phyloP scores from a whole-genome alignment of 1,140 invertebrate genomes.

The Drosophila pachea region DNA sequence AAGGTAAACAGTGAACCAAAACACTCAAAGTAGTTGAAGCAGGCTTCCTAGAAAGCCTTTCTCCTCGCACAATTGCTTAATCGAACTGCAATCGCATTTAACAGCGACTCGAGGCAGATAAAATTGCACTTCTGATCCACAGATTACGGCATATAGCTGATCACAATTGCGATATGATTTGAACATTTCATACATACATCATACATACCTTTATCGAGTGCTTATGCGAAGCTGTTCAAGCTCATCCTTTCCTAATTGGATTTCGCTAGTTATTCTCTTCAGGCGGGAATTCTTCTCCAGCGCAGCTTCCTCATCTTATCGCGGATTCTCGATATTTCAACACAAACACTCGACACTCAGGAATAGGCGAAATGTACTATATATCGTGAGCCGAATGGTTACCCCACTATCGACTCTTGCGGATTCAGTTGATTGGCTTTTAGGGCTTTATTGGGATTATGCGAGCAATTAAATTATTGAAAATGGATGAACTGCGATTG shows the following conservation, averaged over 20 bases:
- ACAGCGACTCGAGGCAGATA: too few relatives aligned
- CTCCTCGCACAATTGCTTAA: too few relatives aligned
- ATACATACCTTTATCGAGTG: background rate
- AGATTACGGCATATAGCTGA: too few relatives aligned
- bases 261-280: background rate
- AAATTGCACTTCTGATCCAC: too few relatives aligned
- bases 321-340: background rate
- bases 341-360: conserved; percentile 9
- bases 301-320: conserved; percentile 58
- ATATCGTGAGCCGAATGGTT: background rate
- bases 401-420: background rate
- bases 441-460: background rate
- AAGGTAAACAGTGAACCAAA: too few relatives aligned
- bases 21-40: too few relatives aligned
- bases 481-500: conserved; percentile 39
- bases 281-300: conserved; percentile 17
- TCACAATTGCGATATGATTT: too few relatives aligned
- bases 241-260: background rate
- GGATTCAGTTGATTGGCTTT: conserved; percentile 10
- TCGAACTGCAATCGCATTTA: too few relatives aligned
- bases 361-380: conserved; percentile 9
- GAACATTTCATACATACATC: too few relatives aligned
- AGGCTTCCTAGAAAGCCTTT: too few relatives aligned
- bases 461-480: conserved; percentile 31
- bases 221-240: background rate